Evolutionary conservation across 1,140 invertebrate genomes (phyloP), one percentile per base, ranked within the genome.

Genomic region (Pararge aegeria): DNA sequence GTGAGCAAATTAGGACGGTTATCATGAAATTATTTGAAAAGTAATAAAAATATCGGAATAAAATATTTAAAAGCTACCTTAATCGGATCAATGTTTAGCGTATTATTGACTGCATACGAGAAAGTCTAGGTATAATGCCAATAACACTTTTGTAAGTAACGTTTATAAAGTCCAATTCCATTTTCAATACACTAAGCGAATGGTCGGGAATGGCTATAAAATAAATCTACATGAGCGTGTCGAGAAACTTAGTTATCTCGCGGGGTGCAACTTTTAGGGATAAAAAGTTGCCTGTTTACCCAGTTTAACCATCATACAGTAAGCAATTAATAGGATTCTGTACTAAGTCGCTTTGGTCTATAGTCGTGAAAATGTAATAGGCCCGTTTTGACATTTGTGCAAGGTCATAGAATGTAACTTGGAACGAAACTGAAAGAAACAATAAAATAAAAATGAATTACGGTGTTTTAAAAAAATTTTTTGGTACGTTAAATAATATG

Each of bases 201-300:
- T 46, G 6, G 42, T 19, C 20, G 12, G 13, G 21, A 57, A 50
- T 21, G 55, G 55, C 46, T 27, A 40, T 57, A 57, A 57, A 57
- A n/a, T n/a, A n/a, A n/a, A 57, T 57, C 30, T 40, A 57, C 55
- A 57, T 50, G 46, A 38, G 48, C 55, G 55, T 57, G 30, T 20
- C 44, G 30, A 38, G 18, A 19, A 57, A 49, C 46, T 40, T 38
- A 50, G 55, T 27, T 57, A 57, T 38, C 55, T 16, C 42, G 42
- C 30, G 20, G 46, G 44, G 40, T 56, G 52, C 34, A 63, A 62
- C 55, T 62, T 62, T 64, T 40, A 27, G 20, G 46, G 44, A 66
- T 61, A 63, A 66, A 69, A 66, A 66, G 34, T 61, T 65, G 21
- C 48, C 27, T 9, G 12, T 46, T 34, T 34, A 34, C 30, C 3